Evolutionary conservation across 2,888 invertebrate genomes (phyloP).

Genomic region (Galerucella calmariensis): DNA sequence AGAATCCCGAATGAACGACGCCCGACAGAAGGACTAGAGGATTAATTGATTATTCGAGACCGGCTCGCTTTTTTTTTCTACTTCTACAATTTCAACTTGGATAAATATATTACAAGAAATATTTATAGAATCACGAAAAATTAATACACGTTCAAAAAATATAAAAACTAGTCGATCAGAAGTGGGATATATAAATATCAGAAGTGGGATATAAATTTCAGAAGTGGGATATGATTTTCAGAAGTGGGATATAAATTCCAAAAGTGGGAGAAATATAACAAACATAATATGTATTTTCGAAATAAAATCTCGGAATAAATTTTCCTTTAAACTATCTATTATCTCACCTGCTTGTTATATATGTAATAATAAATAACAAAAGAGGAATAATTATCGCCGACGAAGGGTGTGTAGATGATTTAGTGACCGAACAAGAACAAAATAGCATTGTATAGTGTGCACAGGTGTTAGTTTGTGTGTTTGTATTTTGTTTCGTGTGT

Average conservation of each 20-base stretch:
- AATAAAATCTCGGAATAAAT: background rate
- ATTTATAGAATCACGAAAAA: background rate
- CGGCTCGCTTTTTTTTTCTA: background rate
- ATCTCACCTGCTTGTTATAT: conserved; percentile 5
- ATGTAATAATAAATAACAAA: conserved; percentile 7
- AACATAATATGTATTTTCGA: conserved; percentile 5
- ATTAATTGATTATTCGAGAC: conserved; percentile 28
- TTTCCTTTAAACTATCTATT: background rate
- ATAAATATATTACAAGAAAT: too few relatives aligned
- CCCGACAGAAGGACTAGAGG: conserved; percentile 21
- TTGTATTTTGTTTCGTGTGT: conserved; percentile 1
- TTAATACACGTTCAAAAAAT: too few relatives aligned
- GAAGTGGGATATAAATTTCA: too few relatives aligned
- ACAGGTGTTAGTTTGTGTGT: conserved; percentile 41
- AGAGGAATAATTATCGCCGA: conserved; percentile 27
- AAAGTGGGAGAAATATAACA: background rate
- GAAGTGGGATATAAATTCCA: background rate
- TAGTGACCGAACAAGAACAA: conserved; percentile 18
- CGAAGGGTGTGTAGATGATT: conserved; percentile 33
- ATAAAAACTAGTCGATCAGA: too few relatives aligned
- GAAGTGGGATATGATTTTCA: background rate
- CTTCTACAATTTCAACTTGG: conserved; percentile 7
- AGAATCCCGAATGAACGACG: conserved; percentile 12
- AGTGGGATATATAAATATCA: too few relatives aligned
- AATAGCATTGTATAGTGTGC: conserved; percentile 14